phyloP scores from a whole-genome alignment of 2,888 invertebrate genomes.

The Hyles lineata region DNA sequence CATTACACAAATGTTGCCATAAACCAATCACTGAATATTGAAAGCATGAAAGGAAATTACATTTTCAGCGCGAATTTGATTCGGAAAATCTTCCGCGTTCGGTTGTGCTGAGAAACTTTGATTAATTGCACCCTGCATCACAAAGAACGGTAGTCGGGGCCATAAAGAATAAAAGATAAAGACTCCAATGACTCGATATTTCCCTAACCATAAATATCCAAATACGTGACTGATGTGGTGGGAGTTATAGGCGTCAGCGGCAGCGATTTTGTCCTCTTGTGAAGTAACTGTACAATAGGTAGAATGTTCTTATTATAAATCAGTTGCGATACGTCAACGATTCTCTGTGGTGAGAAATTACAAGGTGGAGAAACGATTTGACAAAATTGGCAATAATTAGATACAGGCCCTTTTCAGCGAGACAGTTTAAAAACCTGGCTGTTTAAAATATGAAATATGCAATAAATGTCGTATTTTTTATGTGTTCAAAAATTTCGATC shows the following conservation, averaged over 20 bases:
- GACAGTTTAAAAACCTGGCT: no score
- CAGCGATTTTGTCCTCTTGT: no score
- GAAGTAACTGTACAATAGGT: no score
- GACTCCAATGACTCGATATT: constrained; percentile 29
- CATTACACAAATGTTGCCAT: background rate
- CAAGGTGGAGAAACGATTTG: no score
- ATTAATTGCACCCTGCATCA: constrained; percentile 27
- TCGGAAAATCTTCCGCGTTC: constrained; percentile 1
- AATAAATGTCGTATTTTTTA: no score
- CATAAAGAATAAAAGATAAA: constrained; percentile 31
- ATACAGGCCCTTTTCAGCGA: no score
- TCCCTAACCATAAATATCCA: constrained; percentile 29
- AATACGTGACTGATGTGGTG: constrained; percentile 29
- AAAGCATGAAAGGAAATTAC: constrained; percentile 11
- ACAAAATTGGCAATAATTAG: no score
- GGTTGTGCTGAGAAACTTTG: constrained; percentile 14
- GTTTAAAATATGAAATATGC: no score
- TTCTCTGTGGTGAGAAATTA: no score
- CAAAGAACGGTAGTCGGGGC: constrained; percentile 8
- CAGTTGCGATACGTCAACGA: no score
- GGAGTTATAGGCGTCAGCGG: background rate
- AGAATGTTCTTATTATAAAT: no score
- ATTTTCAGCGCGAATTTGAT: constrained; percentile 22
- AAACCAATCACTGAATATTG: constrained; percentile 25
- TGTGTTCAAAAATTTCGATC: no score